Conservation (phyloP, 2,888 invertebrate genomes). For the Neoitamus cyanurus region DNA sequence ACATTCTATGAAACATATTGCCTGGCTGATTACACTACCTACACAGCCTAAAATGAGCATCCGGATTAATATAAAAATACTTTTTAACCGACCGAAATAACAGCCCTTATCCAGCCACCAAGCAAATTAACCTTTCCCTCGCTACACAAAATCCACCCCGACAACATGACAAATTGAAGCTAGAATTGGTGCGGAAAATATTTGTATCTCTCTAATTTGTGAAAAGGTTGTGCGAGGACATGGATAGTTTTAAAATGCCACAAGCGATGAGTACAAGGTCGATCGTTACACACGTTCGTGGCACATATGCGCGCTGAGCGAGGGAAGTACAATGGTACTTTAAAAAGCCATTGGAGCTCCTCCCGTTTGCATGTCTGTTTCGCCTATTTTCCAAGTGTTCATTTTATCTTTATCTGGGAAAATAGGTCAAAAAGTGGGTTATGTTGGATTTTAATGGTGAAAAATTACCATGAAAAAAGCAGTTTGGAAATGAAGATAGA, state of each 20-base stretch:
- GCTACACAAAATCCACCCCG: background rate
- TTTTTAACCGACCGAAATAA: background rate
- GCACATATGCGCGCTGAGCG: background rate
- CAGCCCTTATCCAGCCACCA: background rate
- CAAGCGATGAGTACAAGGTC: background rate
- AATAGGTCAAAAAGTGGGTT: background rate
- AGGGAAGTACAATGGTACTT: background rate
- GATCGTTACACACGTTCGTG: background rate
- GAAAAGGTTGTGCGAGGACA: background rate
- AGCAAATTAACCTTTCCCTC: background rate
- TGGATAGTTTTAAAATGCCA: background rate
- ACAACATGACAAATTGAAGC: background rate
- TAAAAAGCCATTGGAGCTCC: background rate
- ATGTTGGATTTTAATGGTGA: background rate
- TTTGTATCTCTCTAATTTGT: background rate
- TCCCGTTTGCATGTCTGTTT: background rate
- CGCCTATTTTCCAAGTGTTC: background rate
- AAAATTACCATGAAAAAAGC: background rate
- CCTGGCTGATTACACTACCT: background rate
- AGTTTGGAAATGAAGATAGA: background rate
- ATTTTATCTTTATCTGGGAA: background rate
- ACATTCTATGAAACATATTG: no score
- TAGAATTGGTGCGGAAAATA: background rate
- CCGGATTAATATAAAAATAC: background rate
- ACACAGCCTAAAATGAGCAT: background rate